Evolutionary conservation across 1,140 invertebrate species (phyloP).

Genomic region (Watersipora subatra): DNA sequence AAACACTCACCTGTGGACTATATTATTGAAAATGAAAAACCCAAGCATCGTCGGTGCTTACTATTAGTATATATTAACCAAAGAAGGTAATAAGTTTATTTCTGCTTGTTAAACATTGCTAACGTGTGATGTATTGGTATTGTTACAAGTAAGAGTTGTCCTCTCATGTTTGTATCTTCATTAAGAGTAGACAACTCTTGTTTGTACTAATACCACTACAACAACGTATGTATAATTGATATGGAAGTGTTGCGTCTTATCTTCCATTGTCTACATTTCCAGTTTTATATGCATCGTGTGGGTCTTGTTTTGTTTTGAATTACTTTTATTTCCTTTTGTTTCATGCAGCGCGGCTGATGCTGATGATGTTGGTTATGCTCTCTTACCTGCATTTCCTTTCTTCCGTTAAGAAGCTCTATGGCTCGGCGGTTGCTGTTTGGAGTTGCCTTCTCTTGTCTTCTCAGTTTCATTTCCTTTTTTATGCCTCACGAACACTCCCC

Average conservation of each 20-base stretch:
- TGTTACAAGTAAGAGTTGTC: too few species aligned
- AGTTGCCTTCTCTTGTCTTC: constrained; percentile 68
- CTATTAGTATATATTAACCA: too few species aligned
- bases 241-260: background rate
- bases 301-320: too few species aligned
- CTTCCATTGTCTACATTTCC: background rate
- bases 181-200: background rate
- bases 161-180: too few species aligned
- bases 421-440: constrained; percentile 61
- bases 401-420: constrained; percentile 53
- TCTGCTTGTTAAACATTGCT: too few species aligned
- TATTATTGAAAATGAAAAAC: too few species aligned
- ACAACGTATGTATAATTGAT: background rate
- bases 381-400: constrained; percentile 56
- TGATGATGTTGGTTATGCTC: constrained; percentile 60
- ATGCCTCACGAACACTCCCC: constrained; percentile 80
- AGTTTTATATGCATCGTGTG: too few species aligned
- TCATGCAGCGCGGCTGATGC: constrained; percentile 63
- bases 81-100: too few species aligned
- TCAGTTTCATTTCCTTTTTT: constrained; percentile 97
- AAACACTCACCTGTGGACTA: too few species aligned
- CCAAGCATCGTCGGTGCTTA: too few species aligned
- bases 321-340: constrained; percentile 7
- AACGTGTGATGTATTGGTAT: too few species aligned
- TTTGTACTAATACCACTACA: background rate